Percentiles rank a stretch among this genome's conserved stretches.
These are phyloP conservation scores for Neotoma lepida DNA, from an alignment of 2,113 vertebrate species.

Conservation along the genomic window DNA sequence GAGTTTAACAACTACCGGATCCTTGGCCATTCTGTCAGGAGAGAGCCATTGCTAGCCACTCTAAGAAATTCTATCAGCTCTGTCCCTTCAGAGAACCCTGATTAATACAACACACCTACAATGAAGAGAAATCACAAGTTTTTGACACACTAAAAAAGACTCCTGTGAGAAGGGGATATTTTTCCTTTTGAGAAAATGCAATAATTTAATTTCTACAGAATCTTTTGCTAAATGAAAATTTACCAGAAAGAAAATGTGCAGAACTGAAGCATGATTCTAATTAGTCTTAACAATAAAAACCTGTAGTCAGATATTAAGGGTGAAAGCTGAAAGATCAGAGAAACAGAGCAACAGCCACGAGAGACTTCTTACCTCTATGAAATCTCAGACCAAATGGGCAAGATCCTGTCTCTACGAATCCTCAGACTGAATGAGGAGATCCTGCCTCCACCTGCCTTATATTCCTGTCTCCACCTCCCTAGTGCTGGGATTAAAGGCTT, in stretches of 20 bases:
- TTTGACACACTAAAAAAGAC: constrained; percentile 85
- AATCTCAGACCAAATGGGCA: too few species aligned
- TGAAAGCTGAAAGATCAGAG: too few species aligned
- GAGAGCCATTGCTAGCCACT: background rate
- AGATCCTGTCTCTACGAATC: too few species aligned
- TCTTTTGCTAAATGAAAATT: constrained; percentile 27
- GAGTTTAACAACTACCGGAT: background rate
- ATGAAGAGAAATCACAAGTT: constrained; percentile 92
- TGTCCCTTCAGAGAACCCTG: background rate
- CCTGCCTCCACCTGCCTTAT: too few species aligned
- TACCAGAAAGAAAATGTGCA: background rate
- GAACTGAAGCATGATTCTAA: background rate
- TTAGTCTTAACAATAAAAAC: too few species aligned
- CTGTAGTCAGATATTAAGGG: too few species aligned
- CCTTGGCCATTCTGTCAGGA: background rate
- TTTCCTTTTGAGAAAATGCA: constrained; percentile 32
- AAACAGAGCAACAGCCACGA: too few species aligned
- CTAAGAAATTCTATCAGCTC: background rate
- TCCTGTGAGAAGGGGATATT: background rate
- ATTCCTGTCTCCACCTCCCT: too few species aligned
- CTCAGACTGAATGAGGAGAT: too few species aligned
- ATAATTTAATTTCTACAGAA: constrained; percentile 8
- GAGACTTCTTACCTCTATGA: too few species aligned
- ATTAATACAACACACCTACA: constrained; percentile 68
- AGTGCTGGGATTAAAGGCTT: too few species aligned